Conservation (phyloP, 2,797 vertebrate genomes). For the Rhinophrynus dorsalis region DNA sequence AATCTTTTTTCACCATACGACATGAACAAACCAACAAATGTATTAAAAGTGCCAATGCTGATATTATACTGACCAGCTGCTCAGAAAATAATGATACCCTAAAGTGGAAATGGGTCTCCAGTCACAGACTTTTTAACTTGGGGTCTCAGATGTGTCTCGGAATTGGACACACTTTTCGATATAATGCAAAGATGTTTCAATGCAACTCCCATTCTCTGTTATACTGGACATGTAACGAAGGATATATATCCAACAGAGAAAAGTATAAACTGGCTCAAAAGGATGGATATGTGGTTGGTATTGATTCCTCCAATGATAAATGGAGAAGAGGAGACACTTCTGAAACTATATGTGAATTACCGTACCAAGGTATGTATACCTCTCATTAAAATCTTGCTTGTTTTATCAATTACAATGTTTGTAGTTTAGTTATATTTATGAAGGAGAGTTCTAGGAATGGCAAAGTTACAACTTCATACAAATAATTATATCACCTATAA, state of each 20-base stretch:
- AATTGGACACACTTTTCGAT: neutral
- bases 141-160: neutral
- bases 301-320: neutral
- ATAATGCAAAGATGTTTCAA: neutral
- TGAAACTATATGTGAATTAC: neutral
- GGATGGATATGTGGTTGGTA: neutral
- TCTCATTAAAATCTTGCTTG: no score
- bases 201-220: neutral
- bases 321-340: neutral
- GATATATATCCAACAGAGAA: neutral
- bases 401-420: no score
- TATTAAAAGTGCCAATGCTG: neutral
- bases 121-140: neutral
- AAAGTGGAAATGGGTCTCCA: neutral
- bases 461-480: no score
- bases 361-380: neutral
- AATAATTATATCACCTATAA: no score
- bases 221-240: neutral
- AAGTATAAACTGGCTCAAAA: neutral
- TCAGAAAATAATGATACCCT: neutral
- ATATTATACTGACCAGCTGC: neutral
- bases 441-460: no score
- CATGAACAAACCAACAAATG: neutral
- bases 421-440: no score
- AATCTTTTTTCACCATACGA: neutral